Evolutionary conservation across 2,113 vertebrate species (phyloP).

Genomic region (Geococcyx californianus): DNA sequence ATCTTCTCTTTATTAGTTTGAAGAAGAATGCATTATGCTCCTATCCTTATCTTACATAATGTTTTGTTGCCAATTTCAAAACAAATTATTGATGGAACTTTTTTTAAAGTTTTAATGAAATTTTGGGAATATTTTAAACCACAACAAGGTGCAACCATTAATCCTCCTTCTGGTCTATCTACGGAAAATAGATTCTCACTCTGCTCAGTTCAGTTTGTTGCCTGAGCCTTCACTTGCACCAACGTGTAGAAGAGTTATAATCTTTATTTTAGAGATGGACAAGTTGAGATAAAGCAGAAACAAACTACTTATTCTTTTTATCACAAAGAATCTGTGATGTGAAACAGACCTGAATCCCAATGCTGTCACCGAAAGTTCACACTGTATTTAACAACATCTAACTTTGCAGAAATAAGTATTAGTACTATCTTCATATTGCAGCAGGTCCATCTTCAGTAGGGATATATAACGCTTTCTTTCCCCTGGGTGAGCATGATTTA

Average conservation of each 20-base stretch:
- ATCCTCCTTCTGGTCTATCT: background rate
- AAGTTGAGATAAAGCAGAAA: background rate
- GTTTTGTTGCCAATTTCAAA: background rate
- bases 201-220: background rate
- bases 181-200: background rate
- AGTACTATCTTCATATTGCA: background rate
- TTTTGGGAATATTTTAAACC: background rate
- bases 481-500: background rate
- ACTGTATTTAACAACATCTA: background rate
- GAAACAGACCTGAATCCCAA: background rate
- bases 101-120: background rate
- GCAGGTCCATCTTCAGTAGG: background rate
- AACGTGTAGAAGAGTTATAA: background rate
- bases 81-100: background rate
- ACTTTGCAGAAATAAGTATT: background rate
- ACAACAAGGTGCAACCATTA: background rate
- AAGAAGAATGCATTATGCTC: background rate
- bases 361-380: background rate
- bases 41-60: background rate
- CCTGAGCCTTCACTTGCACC: background rate
- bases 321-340: background rate
- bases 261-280: background rate
- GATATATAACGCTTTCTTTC: background rate
- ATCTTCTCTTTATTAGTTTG: background rate
- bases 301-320: background rate